phyloP scores from a whole-genome alignment of 2,797 vertebrate genomes.

The Acridotheres tristis region DNA sequence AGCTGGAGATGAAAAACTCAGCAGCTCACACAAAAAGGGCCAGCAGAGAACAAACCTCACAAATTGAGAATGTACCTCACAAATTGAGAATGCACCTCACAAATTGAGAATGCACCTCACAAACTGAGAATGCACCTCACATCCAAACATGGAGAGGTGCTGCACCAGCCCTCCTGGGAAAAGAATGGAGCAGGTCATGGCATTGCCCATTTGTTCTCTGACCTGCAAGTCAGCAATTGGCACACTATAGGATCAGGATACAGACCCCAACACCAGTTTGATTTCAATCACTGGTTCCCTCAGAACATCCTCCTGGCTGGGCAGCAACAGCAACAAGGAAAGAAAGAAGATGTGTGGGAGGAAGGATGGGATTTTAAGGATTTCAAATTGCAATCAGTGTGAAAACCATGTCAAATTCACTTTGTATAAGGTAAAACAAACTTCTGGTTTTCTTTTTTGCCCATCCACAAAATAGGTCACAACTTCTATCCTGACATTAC shows the following conservation, averaged over 20 bases:
- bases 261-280: neutral
- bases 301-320: neutral
- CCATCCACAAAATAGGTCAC: neutral
- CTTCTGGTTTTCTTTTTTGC: neutral
- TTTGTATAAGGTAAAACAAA: neutral
- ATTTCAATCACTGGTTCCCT: neutral
- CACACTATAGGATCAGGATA: neutral
- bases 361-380: neutral
- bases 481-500: neutral
- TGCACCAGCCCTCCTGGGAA: neutral
- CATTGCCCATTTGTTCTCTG: neutral
- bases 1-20: neutral
- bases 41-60: neutral
- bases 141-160: neutral
- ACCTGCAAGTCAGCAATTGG: neutral
- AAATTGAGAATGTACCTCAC: fast-evolving
- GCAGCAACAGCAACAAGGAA: neutral
- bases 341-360: neutral
- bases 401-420: neutral
- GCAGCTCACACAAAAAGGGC: neutral
- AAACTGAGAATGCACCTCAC: no score
- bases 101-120: no score
- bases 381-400: neutral
- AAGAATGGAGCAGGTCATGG: neutral
- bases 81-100: no score